phyloP scores from a whole-genome alignment of 2,888 invertebrate genomes.

The Pseudococcus jackbeardsleyi region DNA sequence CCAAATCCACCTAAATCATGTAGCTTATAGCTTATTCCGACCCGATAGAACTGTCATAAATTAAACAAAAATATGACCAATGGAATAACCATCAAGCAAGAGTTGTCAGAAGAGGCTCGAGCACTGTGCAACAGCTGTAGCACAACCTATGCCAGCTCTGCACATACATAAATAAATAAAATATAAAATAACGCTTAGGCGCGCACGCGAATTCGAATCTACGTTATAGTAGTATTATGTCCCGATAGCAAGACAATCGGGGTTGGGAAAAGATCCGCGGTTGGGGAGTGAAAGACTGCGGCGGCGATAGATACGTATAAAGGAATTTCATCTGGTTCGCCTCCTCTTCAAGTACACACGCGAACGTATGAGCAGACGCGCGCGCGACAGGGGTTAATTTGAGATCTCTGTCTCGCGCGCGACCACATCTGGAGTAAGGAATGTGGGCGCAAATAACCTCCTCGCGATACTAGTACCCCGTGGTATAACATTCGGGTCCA shows the following conservation, averaged over 20 bases:
- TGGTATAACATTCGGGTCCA: constrained; percentile 18
- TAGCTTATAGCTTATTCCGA: no score
- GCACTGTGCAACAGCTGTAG: neutral
- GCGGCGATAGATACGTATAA: neutral
- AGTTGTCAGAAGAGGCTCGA: neutral
- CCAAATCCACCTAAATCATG: no score
- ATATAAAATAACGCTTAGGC: neutral
- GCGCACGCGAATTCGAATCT: constrained; percentile 58
- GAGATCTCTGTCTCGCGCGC: constrained; percentile 47
- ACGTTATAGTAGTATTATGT: neutral
- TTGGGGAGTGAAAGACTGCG: neutral
- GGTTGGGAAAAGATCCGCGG: neutral
- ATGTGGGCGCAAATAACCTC: constrained; percentile 49
- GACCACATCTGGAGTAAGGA: constrained; percentile 64
- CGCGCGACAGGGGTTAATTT: constrained; percentile 63
- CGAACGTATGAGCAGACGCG: constrained; percentile 12
- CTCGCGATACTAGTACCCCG: constrained; percentile 8
- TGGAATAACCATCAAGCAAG: neutral
- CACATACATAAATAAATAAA: neutral
- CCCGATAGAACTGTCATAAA: no score
- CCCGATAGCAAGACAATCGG: neutral
- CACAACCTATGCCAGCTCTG: neutral
- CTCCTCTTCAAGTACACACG: neutral
- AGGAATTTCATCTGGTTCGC: neutral
- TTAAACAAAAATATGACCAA: neutral